Evolutionary conservation across 2,797 vertebrate genomes (phyloP).

Genomic region (Xenopus petersii): DNA sequence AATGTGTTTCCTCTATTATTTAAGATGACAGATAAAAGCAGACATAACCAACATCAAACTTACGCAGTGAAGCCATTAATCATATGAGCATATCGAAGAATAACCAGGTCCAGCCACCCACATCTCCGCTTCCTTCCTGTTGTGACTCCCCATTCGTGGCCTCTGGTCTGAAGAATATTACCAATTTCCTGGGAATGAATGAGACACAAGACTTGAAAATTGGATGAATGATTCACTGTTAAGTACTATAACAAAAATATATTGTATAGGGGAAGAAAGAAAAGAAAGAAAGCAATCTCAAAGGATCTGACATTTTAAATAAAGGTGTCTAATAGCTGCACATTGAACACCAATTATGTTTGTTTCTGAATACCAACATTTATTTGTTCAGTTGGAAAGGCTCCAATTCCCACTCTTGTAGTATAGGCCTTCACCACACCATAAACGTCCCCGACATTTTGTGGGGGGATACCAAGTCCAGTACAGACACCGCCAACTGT

Average conservation of each 20-base stretch:
- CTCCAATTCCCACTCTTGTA: conserved; percentile 93
- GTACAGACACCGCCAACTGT: conserved; percentile 94
- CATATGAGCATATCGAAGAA: conserved; percentile 95
- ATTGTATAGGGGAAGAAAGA: too few species aligned
- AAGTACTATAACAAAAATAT: too few species aligned
- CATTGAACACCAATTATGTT: too few species aligned
- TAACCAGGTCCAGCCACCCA: conserved; percentile 96
- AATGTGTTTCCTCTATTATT: too few species aligned
- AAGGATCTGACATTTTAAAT: too few species aligned
- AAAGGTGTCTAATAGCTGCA: too few species aligned
- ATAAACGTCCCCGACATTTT: conserved; percentile 90
- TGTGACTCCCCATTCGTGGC: conserved; percentile 94
- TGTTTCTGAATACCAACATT: conserved; percentile 75
- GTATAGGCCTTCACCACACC: conserved; percentile 95
- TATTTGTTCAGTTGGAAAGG: conserved; percentile 95
- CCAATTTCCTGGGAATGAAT: conserved; percentile 74
- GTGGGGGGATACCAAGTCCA: conserved; percentile 89
- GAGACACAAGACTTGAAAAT: background rate
- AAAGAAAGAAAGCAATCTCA: too few species aligned
- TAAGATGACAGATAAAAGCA: too few species aligned
- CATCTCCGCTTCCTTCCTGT: conserved; percentile 95
- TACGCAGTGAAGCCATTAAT: conserved; percentile 97
- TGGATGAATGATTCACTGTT: too few species aligned
- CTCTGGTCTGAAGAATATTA: conserved; percentile 88
- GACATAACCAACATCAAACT: conserved; percentile 57